phyloP scores from a whole-genome alignment of 2,113 vertebrate genomes.

The Rynchops niger region DNA sequence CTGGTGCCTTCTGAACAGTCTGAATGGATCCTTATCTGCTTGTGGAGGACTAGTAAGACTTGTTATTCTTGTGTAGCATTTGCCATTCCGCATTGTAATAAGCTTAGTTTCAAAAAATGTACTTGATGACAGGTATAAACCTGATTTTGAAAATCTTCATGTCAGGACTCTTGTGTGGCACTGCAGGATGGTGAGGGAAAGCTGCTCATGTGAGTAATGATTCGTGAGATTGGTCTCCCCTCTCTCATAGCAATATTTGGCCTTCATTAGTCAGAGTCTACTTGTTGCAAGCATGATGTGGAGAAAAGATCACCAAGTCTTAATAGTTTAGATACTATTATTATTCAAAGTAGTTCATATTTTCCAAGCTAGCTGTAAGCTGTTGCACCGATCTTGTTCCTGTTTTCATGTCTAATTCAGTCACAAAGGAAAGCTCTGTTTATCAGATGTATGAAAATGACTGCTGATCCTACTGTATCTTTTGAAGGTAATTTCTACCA shows the following conservation, averaged over 20 bases:
- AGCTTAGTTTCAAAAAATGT: neutral
- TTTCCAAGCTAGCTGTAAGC: neutral
- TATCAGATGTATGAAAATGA: constrained; percentile 36
- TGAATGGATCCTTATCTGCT: fast-evolving
- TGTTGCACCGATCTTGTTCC: neutral
- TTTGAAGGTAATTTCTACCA: constrained; percentile 62
- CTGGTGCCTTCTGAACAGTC: neutral
- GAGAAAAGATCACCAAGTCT: neutral
- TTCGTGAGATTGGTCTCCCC: neutral
- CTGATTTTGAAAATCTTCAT: neutral
- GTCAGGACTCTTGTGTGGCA: neutral
- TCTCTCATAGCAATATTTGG: neutral
- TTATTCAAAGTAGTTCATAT: neutral
- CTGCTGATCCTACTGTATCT: constrained; percentile 34
- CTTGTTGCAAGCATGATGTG: neutral
- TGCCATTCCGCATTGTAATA: neutral
- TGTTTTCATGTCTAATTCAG: neutral
- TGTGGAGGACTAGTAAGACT: neutral
- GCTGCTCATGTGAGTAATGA: fast-evolving
- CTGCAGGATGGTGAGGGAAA: neutral
- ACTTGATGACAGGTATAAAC: neutral
- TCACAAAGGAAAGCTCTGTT: constrained; percentile 5
- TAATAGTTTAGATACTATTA: neutral
- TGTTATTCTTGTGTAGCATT: neutral
- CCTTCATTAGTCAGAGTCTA: neutral